A percentile compares a stretch with the other conserved stretches of the same genome.
phyloP scores from a whole-genome alignment of 2,797 vertebrate genomes.

The Sebastes paucispinis region DNA sequence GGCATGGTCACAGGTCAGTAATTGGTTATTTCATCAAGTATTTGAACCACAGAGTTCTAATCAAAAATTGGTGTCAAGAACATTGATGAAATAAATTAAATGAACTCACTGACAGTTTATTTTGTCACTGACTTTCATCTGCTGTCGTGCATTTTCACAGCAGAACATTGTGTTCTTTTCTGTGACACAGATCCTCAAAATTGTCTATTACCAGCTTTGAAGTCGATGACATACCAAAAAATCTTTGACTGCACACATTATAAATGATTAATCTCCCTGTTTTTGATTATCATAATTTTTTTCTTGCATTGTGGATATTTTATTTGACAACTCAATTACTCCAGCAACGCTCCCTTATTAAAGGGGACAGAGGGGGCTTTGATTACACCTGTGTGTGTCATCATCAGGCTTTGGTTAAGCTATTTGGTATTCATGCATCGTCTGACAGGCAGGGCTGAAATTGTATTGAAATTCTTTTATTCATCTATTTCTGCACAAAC shows the following conservation, averaged over 20 bases:
- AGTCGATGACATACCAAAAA: background rate
- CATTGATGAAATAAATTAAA: background rate
- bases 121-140: background rate
- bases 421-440: constrained; percentile 25
- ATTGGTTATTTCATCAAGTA: background rate
- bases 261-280: constrained; percentile 5
- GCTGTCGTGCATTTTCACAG: background rate
- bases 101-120: background rate
- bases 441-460: constrained; percentile 23
- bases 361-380: constrained; percentile 34
- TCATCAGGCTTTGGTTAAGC: constrained; percentile 33
- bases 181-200: background rate
- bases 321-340: constrained; percentile 23
- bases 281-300: background rate
- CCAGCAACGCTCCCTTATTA: constrained; percentile 4
- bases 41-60: background rate
- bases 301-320: background rate
- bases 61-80: background rate
- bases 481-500: constrained; percentile 10
- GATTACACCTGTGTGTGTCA: constrained; percentile 36
- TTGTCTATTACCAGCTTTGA: background rate
- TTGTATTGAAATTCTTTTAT: constrained; percentile 1
- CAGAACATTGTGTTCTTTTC: background rate
- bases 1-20: background rate
- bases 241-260: background rate